phyloP scores from a whole-genome alignment of 2,797 vertebrate species.

The Steatocranus sp. region DNA sequence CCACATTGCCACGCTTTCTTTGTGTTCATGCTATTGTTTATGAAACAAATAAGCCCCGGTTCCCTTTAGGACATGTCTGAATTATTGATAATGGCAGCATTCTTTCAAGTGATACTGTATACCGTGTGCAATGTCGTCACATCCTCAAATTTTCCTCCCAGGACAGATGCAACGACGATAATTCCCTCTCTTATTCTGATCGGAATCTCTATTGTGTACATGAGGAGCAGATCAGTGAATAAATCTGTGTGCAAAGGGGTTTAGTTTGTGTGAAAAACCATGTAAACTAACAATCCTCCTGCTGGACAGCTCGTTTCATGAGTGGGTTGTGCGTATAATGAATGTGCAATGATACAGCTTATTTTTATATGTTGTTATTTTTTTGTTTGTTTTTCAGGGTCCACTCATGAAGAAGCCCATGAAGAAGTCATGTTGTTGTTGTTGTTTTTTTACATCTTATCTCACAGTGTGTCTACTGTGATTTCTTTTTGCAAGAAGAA shows the following conservation, averaged over 20 bases:
- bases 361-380: background rate
- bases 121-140: constrained; percentile 25
- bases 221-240: background rate
- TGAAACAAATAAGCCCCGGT: constrained; percentile 26
- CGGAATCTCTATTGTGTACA: background rate
- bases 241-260: background rate
- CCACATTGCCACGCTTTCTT: constrained; percentile 12
- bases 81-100: constrained; percentile 60
- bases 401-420: constrained; percentile 27
- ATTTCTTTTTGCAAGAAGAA: background rate
- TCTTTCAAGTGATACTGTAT: constrained; percentile 57
- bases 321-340: background rate
- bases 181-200: background rate
- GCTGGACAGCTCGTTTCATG: background rate
- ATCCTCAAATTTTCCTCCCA: constrained; percentile 31
- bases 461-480: background rate
- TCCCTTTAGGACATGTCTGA: constrained; percentile 45
- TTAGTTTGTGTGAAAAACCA: background rate
- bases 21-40: constrained; percentile 43
- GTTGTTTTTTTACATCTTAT: background rate
- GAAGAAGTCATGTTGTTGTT: background rate
- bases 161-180: background rate
- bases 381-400: constrained; percentile 45
- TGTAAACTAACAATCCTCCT: background rate
- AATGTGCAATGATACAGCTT: background rate